phyloP scores from a whole-genome alignment of 2,888 invertebrate genomes.

The Nemotelus pantherinus region DNA sequence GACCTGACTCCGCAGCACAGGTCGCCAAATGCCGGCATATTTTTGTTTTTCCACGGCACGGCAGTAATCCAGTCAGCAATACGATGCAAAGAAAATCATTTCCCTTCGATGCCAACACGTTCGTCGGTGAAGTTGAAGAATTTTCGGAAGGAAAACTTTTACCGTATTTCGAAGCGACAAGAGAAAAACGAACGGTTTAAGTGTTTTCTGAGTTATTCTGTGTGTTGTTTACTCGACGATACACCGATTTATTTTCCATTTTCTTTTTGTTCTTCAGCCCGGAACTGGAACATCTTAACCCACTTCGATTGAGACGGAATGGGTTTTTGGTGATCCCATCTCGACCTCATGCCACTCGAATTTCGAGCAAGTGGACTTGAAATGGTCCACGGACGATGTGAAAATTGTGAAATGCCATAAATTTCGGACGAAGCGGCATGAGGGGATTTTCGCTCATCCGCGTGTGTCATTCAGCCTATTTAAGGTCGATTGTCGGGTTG shows the following conservation, averaged over 20 bases:
- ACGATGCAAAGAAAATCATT: background rate
- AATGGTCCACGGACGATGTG: background rate
- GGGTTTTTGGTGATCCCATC: background rate
- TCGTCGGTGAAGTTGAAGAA: background rate
- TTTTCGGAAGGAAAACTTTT: background rate
- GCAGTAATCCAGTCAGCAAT: background rate
- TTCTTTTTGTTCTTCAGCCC: background rate
- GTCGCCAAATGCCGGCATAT: conserved; percentile 9
- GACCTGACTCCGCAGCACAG: background rate
- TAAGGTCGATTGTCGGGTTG: conserved; percentile 2
- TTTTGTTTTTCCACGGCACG: background rate
- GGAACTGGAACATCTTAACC: background rate
- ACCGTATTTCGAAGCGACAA: background rate
- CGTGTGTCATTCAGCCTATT: background rate
- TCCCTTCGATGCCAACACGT: background rate
- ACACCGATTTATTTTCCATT: background rate
- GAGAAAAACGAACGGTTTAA: background rate
- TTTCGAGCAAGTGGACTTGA: background rate
- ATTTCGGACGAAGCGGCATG: background rate
- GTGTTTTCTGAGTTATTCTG: background rate
- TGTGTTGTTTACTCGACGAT: background rate
- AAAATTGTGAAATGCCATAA: background rate
- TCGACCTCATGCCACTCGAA: background rate
- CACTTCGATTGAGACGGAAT: background rate
- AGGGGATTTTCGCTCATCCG: conserved; percentile 4